phyloP scores from a whole-genome alignment of 2,888 invertebrate species.

The Tetragnatha montana region DNA sequence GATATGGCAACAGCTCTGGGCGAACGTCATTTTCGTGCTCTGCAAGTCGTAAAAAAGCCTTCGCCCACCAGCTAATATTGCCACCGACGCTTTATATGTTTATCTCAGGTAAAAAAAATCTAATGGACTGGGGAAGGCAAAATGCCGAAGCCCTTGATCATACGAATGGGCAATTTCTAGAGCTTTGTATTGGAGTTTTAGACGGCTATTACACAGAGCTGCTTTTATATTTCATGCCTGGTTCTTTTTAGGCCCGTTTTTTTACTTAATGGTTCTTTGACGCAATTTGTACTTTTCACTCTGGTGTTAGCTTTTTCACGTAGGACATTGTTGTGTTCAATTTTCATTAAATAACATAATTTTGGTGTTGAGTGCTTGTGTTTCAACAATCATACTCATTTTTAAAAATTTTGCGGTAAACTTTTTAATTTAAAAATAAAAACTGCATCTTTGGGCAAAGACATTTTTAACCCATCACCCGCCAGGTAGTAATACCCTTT shows the following conservation, averaged over 20 bases:
- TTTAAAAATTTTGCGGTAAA: too few relatives aligned
- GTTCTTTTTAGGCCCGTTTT: not conserved
- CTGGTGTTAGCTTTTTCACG: not conserved
- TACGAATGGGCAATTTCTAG: constrained; percentile 8
- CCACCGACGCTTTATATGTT: not conserved
- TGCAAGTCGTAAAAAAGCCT: constrained; percentile 31
- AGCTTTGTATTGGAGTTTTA: not conserved
- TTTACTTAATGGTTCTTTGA: not conserved
- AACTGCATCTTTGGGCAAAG: too few relatives aligned
- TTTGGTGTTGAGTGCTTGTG: too few relatives aligned
- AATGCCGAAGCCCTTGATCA: not conserved
- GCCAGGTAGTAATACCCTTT: too few relatives aligned
- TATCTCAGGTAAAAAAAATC: constrained; percentile 1
- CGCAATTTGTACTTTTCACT: not conserved
- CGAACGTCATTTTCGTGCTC: constrained; percentile 2
- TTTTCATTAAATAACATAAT: too few relatives aligned
- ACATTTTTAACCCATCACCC: too few relatives aligned
- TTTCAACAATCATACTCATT: too few relatives aligned
- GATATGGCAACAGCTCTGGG: constrained; percentile 36
- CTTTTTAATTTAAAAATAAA: too few relatives aligned
- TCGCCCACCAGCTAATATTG: not conserved
- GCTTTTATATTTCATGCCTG: not conserved
- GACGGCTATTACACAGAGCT: not conserved
- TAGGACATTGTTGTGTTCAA: not conserved
- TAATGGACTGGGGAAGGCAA: not conserved